Evolutionary conservation across 2,797 vertebrate genomes (phyloP), one percentile per base, ranked within the genome.

Genomic region (Gymnothorax javanicus): DNA sequence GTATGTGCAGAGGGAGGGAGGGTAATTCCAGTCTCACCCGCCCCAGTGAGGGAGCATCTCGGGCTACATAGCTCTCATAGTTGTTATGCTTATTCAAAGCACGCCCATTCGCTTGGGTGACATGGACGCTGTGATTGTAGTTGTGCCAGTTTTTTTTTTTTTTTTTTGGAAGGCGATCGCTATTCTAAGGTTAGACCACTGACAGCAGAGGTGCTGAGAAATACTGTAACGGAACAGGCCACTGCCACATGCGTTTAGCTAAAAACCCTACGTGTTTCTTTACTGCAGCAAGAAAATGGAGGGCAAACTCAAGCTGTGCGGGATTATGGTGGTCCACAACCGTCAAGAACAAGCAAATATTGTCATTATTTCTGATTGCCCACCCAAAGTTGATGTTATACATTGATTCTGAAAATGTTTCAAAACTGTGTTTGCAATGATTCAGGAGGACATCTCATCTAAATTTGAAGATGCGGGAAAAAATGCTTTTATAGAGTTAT

Each of bases 61-160:
- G 4, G 75, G 75, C 75, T 79, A 79, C 75, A 79, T 79, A 79
- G 75, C 75, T 79, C 75, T 54, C 75, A 79, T 79, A 79, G 50
- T 79, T 79, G 75, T 54, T 50, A 43, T 79, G 75, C 75, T 79
- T 79, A 79, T 50, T 54, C 50, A 54, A 54, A 54, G 75, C 50
- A 17, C 75, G 75, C 50, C 43, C 75, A 23, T 79, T 79, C 5
- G 75, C 75, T 20, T 54, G 15, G 25, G 50, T 54, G 75, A 79
- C 75, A 54, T 1, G 50, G 75, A 52, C 33, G 73, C 43, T 43
- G 23, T 54, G 75, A 79, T 27, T 79, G 75, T 79, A 54, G 50
- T n/a, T 17, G n/a, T 54, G 75, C 75, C 75, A 79, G 75, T 11
- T 4, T 12, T 23, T 79, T 67, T 67, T 11, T 15, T 58, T 6